Evolutionary conservation across 2,888 invertebrate species (phyloP).

Genomic region (Desoria tigrina): DNA sequence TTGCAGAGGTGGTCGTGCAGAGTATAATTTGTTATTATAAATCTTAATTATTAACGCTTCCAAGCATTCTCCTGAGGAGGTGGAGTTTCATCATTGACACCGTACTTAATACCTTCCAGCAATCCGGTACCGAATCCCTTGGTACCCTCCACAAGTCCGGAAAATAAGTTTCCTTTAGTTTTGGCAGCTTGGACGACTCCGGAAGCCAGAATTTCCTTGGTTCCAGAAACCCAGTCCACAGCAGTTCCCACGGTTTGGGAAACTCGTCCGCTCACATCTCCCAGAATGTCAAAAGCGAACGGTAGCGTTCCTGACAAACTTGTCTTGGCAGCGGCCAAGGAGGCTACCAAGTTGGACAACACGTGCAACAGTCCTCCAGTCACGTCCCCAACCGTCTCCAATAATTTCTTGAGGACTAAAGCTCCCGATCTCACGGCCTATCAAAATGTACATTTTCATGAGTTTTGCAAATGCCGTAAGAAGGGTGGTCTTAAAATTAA

Average conservation of each 20-base stretch:
- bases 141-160: conserved; percentile 53
- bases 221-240: conserved; percentile 53
- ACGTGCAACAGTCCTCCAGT: conserved; percentile 54
- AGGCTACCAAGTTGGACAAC: conserved; percentile 53
- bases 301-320: conserved; percentile 54
- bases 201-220: conserved; percentile 52
- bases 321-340: conserved; percentile 53
- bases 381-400: conserved; percentile 54
- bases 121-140: conserved; percentile 54
- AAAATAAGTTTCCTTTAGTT: conserved; percentile 53
- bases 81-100: conserved; percentile 53
- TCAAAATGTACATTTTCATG: conserved; percentile 6
- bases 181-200: conserved; percentile 54
- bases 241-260: conserved; percentile 53
- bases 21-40: neutral
- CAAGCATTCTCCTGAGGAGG: conserved; percentile 47
- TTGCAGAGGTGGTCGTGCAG: conserved; percentile 11
- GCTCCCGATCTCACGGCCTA: conserved; percentile 53
- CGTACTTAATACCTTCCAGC: conserved; percentile 53
- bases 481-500: neutral
- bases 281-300: conserved; percentile 53
- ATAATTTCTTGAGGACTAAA: conserved; percentile 51
- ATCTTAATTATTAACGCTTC: conserved; percentile 31
- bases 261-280: conserved; percentile 53
- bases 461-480: neutral